A percentile compares a stretch with the other conserved stretches of the same genome.
Evolutionary conservation across 2,113 vertebrate genomes (phyloP).

Genomic region (Tympanuchus pallidicinctus): DNA sequence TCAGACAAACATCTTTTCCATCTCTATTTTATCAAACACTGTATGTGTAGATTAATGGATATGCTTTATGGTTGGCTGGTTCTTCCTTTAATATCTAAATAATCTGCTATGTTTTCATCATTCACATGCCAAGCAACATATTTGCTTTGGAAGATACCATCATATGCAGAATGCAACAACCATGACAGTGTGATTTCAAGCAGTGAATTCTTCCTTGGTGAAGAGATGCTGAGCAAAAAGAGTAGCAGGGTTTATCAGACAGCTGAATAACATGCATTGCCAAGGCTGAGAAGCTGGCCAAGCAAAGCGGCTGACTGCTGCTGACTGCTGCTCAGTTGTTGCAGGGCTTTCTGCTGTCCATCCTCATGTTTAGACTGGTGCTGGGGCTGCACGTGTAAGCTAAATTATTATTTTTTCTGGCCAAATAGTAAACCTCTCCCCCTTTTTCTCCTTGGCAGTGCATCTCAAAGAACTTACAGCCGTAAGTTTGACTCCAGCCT

Average conservation of each 20-base stretch:
- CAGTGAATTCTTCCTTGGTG: neutral
- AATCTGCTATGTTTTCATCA: neutral
- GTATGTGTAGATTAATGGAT: neutral
- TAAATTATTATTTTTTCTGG: neutral
- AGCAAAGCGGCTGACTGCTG: neutral
- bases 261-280: neutral
- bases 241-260: neutral
- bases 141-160: conserved; percentile 16
- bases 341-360: neutral
- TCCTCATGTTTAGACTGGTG: neutral
- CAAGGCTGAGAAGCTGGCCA: neutral
- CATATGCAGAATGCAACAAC: neutral
- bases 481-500: neutral
- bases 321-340: neutral
- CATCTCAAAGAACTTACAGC: rapidly evolving
- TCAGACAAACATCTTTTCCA: neutral
- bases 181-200: neutral
- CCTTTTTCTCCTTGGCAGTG: neutral
- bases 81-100: neutral
- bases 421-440: neutral
- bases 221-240: neutral
- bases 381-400: neutral
- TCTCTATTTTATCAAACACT: neutral
- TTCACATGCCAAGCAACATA: neutral
- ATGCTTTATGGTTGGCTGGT: neutral